phyloP scores from a whole-genome alignment of 30 jellyfish, hydroid and myxozoan genomes.

The Chrysaora quinquecirrha region DNA sequence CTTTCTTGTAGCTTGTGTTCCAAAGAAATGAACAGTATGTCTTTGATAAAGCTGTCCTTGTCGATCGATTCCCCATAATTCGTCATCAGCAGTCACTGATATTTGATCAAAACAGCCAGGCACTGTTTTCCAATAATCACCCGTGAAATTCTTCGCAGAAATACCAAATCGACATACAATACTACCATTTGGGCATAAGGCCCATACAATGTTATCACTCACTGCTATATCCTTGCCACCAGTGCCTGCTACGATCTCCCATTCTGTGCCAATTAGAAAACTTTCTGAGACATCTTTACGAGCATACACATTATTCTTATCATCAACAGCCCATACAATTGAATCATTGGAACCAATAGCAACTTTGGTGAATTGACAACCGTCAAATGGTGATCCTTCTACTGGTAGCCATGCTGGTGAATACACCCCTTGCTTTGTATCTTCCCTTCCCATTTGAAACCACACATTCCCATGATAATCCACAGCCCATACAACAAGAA shows the following conservation, averaged over 20 bases:
- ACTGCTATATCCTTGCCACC: slow-evolving; percentile 92
- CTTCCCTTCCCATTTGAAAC: slow-evolving; percentile 98
- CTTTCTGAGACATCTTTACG: slow-evolving; percentile 93
- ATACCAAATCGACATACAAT: slow-evolving; percentile 97
- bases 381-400: slow-evolving; percentile 98
- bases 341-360: slow-evolving; percentile 94
- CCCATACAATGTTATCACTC: slow-evolving; percentile 97
- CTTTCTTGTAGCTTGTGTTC: slow-evolving; percentile 76
- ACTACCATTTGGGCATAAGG: slow-evolving; percentile 95
- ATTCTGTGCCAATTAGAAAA: slow-evolving; percentile 91
- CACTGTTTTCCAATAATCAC: slow-evolving; percentile 98
- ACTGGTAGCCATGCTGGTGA: slow-evolving; percentile 98
- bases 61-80: slow-evolving; percentile 98
- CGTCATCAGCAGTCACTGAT: slow-evolving; percentile 95
- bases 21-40: slow-evolving; percentile 87
- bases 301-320: slow-evolving; percentile 89
- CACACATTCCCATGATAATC: slow-evolving; percentile 97
- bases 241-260: slow-evolving; percentile 99
- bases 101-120: slow-evolving; percentile 96
- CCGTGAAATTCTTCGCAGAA: slow-evolving; percentile 78
- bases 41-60: slow-evolving; percentile 95
- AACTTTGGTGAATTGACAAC: slow-evolving; percentile 89
- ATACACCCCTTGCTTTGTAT: slow-evolving; percentile 52
- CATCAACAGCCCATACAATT: slow-evolving; percentile 97
- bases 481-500: slow-evolving; percentile 97